Conservation (phyloP, 2,888 invertebrate genomes). For the Perizoma affinitatum region DNA sequence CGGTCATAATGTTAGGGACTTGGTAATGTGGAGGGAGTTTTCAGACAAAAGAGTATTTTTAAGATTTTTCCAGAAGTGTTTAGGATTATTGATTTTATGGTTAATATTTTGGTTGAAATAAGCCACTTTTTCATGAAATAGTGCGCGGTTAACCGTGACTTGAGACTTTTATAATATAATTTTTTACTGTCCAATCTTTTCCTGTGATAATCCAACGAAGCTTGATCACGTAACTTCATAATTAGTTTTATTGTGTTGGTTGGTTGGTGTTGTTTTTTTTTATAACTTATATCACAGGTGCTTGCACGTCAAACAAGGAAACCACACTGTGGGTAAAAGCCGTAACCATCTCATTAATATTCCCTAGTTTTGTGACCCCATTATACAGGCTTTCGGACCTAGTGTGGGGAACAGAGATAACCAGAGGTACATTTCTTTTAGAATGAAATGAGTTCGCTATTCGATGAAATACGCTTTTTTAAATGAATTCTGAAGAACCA, state of each 20-base stretch:
- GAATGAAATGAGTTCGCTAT: no score
- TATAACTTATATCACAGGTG: slow-evolving; percentile 5
- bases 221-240: slow-evolving; percentile 18
- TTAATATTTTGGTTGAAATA: slow-evolving; percentile 12
- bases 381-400: no score
- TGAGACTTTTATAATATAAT: slow-evolving; percentile 11
- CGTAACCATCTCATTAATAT: slow-evolving; percentile 12
- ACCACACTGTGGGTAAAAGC: slow-evolving; percentile 7
- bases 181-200: slow-evolving; percentile 2
- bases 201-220: slow-evolving; percentile 11
- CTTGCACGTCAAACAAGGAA: slow-evolving; percentile 7
- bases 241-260: slow-evolving; percentile 7
- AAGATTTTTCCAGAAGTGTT: slow-evolving; percentile 13
- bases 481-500: no score
- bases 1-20: no score
- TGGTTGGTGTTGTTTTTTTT: slow-evolving; percentile 2
- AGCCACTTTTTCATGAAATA: slow-evolving; percentile 13
- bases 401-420: no score
- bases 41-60: slow-evolving; percentile 9
- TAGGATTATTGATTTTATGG: slow-evolving; percentile 5
- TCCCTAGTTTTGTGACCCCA: background rate
- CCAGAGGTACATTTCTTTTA: no score
- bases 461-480: no score
- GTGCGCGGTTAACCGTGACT: slow-evolving; percentile 12
- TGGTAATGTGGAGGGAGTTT: no score